These are phyloP conservation scores for Lumbricus terrestris DNA, from an alignment of 2,888 invertebrate genomes.

Conservation along the genomic window DNA sequence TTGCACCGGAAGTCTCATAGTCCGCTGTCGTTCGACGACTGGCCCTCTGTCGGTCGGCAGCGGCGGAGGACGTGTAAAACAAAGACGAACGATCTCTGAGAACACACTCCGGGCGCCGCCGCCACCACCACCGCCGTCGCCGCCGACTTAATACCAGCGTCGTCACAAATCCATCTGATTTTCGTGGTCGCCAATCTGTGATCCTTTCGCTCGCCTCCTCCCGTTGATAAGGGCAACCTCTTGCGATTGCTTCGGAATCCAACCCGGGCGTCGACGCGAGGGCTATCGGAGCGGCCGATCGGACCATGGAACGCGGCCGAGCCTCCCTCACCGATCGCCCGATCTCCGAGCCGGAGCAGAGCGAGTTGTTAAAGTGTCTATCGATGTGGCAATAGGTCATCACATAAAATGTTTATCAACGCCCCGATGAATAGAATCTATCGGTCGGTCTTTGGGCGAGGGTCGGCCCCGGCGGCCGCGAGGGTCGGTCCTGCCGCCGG, in stretches of 20 bases:
- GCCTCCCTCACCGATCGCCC: not conserved
- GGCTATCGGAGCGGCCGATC: not conserved
- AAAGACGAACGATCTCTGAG: not conserved
- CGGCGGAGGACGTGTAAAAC: not conserved
- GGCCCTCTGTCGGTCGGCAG: slow-evolving; percentile 10
- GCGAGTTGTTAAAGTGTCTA: slow-evolving; percentile 5
- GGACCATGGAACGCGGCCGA: not conserved
- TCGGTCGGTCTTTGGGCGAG: no score
- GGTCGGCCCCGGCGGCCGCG: not conserved
- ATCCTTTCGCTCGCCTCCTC: not conserved
- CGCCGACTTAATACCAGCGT: slow-evolving; percentile 14
- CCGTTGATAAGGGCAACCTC: not conserved
- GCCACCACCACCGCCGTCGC: no score
- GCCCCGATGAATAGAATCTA: slow-evolving; percentile 10
- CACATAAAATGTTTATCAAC: slow-evolving; percentile 17
- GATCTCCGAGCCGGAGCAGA: not conserved
- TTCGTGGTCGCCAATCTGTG: slow-evolving; percentile 9
- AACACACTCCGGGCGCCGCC: not conserved
- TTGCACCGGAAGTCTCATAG: not conserved
- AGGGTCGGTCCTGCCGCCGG: not conserved
- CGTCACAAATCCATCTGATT: slow-evolving; percentile 15
- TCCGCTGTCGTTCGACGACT: not conserved
- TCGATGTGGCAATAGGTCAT: slow-evolving; percentile 13
- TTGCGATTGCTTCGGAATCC: not conserved
- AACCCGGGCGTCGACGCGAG: slow-evolving; percentile 6